phyloP scores from a whole-genome alignment of 2,888 invertebrate genomes.

The Philaethria dido region DNA sequence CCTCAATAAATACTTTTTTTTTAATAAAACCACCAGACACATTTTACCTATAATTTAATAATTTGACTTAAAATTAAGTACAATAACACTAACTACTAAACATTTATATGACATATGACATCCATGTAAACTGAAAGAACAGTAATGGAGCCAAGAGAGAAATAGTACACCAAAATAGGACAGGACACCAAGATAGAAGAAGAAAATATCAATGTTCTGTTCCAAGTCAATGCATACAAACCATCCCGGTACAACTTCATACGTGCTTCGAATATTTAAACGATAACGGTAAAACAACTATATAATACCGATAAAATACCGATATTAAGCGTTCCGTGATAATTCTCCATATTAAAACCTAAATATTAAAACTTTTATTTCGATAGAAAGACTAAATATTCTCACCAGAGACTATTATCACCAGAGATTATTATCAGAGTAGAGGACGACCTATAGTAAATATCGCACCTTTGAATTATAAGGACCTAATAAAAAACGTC shows the following conservation, averaged over 20 bases:
- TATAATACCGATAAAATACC: too few relatives aligned
- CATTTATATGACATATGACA: background rate
- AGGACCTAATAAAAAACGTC: too few relatives aligned
- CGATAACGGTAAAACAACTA: too few relatives aligned
- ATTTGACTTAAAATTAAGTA: background rate
- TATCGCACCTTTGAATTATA: too few relatives aligned
- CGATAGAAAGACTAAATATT: too few relatives aligned
- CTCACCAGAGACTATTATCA: too few relatives aligned
- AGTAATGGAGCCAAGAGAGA: background rate
- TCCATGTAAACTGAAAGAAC: background rate
- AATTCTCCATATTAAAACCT: too few relatives aligned
- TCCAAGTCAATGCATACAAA: background rate
- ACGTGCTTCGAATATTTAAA: background rate
- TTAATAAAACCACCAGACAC: too few relatives aligned
- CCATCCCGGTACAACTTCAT: conserved; percentile 1
- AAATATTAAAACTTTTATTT: too few relatives aligned
- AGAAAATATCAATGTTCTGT: background rate
- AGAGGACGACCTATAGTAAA: too few relatives aligned
- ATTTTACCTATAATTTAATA: background rate
- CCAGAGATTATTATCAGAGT: too few relatives aligned
- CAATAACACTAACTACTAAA: background rate
- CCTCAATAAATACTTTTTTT: background rate
- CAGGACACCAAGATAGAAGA: background rate
- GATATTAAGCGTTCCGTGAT: too few relatives aligned
- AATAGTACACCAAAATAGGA: background rate